Evolutionary conservation across 2,797 vertebrate species (phyloP).

Genomic region (Pangasius sanitwongsei): DNA sequence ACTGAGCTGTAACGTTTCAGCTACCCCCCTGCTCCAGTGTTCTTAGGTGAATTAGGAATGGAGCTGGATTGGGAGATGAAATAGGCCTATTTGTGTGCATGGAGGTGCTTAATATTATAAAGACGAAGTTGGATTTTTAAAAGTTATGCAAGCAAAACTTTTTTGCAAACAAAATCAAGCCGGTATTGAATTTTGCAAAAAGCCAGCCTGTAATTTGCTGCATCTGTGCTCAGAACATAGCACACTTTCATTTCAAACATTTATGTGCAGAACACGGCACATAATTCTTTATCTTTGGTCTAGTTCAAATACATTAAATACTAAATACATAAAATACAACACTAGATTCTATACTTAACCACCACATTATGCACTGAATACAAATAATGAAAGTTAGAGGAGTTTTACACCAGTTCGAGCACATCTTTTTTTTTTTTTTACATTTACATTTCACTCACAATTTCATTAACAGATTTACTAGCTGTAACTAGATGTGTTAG

Average conservation of each 20-base stretch:
- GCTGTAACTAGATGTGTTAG: neutral
- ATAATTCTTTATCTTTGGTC: neutral
- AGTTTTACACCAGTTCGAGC: neutral
- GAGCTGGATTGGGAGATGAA: constrained; percentile 51
- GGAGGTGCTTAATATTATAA: constrained; percentile 9
- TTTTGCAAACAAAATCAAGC: neutral
- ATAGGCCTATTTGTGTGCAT: constrained; percentile 16
- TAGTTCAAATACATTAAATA: constrained; percentile 21
- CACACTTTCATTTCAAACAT: constrained; percentile 11
- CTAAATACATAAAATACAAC: constrained; percentile 1
- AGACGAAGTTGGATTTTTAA: neutral
- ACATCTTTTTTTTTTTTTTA: neutral
- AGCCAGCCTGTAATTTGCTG: constrained; percentile 5
- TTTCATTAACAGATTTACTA: neutral
- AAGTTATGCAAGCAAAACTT: neutral
- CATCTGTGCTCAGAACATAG: constrained; percentile 9
- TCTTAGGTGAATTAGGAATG: constrained; percentile 52
- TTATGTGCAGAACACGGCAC: neutral
- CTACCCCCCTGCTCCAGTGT: constrained; percentile 48
- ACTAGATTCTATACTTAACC: constrained; percentile 13
- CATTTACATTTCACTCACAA: neutral
- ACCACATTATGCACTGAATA: neutral
- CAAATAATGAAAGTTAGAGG: constrained; percentile 16
- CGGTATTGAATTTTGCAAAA: constrained; percentile 6
- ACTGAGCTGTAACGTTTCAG: constrained; percentile 62